These are phyloP conservation scores for Dysmachus trigonus DNA, from an alignment of 2,888 invertebrate genomes.

Conservation along the genomic window DNA sequence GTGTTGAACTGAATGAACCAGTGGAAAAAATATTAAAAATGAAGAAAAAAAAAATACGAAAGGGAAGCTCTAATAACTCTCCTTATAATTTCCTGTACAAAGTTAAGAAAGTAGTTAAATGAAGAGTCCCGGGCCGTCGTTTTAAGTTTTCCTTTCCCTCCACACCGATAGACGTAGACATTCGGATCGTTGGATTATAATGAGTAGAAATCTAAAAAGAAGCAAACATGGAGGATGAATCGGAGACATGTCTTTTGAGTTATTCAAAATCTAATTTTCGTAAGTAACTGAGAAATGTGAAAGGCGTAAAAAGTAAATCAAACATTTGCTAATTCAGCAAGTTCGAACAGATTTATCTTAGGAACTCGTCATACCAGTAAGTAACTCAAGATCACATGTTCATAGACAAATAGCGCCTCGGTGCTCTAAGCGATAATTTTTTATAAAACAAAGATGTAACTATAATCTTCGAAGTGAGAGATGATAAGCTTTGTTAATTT, in stretches of 20 bases:
- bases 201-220: background rate
- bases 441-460: background rate
- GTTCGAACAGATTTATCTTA: background rate
- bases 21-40: constrained; percentile 11
- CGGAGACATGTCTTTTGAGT: background rate
- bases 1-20: background rate
- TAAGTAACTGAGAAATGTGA: background rate
- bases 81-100: background rate
- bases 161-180: background rate
- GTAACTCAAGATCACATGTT: background rate
- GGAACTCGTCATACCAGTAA: background rate
- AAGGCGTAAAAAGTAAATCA: background rate
- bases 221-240: background rate
- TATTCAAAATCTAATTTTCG: background rate
- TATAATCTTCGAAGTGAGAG: background rate
- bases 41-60: background rate
- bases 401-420: background rate
- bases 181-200: background rate
- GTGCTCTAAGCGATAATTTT: background rate
- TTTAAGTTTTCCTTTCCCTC: background rate
- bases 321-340: background rate
- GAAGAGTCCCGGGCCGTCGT: background rate
- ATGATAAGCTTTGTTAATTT: constrained; percentile 23
- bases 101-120: background rate
- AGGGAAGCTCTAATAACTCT: background rate